These are phyloP conservation scores for Mus musculus DNA, from an alignment of 2,113 vertebrate genomes.

Conservation along the genomic window DNA sequence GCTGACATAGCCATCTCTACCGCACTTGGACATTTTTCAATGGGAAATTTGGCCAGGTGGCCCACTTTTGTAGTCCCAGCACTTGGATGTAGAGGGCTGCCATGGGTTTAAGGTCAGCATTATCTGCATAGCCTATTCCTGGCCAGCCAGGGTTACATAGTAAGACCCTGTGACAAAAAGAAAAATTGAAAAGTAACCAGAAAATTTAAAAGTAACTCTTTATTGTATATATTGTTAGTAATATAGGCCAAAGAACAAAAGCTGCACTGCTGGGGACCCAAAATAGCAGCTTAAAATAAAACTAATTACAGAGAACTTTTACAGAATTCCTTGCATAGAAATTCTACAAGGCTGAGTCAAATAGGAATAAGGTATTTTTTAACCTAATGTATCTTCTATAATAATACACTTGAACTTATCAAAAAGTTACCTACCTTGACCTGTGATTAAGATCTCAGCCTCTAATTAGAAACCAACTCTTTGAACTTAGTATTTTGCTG, in stretches of 20 bases:
- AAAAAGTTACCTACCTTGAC: background rate
- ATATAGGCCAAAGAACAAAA: constrained; percentile 14
- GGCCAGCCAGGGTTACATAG: background rate
- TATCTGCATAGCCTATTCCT: background rate
- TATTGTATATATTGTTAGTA: background rate
- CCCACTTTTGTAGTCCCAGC: background rate
- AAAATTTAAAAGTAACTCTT: background rate
- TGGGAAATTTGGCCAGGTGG: background rate
- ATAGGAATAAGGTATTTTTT: background rate
- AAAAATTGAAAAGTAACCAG: background rate
- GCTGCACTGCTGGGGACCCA: background rate
- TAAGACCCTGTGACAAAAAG: background rate
- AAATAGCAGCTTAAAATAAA: constrained; percentile 43
- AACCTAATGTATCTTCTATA: background rate
- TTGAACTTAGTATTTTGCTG: background rate
- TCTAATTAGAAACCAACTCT: constrained; percentile 13
- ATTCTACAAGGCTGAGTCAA: constrained; percentile 3
- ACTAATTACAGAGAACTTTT: constrained; percentile 14
- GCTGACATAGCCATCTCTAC: background rate
- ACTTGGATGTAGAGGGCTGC: background rate
- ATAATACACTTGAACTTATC: constrained; percentile 21
- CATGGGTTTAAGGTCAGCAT: background rate
- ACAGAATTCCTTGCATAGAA: background rate
- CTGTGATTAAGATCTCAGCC: constrained; percentile 49
- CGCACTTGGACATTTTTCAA: background rate